phyloP scores from a whole-genome alignment of 2,113 vertebrate genomes.

The Heliornis fulica region DNA sequence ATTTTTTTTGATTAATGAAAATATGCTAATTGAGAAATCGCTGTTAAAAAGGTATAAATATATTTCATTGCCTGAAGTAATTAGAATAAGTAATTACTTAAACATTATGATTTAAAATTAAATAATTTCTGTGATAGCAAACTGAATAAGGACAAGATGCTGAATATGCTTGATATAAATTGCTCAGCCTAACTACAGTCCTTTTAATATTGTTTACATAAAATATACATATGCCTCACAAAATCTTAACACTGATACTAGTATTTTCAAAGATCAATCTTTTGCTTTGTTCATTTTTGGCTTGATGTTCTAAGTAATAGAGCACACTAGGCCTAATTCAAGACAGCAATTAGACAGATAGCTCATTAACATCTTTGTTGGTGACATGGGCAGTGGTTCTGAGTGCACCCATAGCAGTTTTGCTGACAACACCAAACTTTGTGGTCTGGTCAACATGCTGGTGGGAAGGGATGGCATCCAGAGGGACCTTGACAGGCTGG shows the following conservation, averaged over 20 bases:
- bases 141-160: conserved; percentile 57
- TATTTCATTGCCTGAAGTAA: conserved; percentile 81
- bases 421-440: too few relatives aligned
- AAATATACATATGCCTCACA: background rate
- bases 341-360: background rate
- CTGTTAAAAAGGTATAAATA: conserved; percentile 82
- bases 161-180: conserved; percentile 59
- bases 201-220: conserved; percentile 48
- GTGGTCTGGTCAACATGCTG: too few relatives aligned
- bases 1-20: conserved; percentile 87
- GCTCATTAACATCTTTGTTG: background rate
- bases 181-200: background rate
- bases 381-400: too few relatives aligned
- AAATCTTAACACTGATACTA: background rate
- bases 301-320: background rate
- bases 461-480: too few relatives aligned
- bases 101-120: conserved; percentile 81
- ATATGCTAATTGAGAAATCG: conserved; percentile 86
- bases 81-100: conserved; percentile 87
- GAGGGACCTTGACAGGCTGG: too few relatives aligned
- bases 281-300: background rate
- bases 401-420: too few relatives aligned
- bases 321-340: background rate
- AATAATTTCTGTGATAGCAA: conserved; percentile 74
- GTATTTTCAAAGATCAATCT: background rate